Base-by-base conservation (phyloP, 1,140 invertebrate genomes). In the Brachionus plicatilis region DNA sequence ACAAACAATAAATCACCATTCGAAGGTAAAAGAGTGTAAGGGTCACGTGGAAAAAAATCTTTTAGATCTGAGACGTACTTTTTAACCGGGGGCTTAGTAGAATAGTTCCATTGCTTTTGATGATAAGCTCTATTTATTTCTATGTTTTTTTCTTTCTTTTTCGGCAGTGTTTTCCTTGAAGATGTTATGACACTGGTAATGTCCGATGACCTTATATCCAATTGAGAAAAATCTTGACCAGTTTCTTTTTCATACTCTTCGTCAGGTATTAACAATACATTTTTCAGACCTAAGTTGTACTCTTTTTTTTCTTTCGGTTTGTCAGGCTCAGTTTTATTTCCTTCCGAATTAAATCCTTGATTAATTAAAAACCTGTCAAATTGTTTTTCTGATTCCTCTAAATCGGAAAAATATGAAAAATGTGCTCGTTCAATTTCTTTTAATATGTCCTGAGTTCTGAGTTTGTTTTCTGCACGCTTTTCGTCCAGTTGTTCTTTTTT, bases 1-100 rank as follows among this genome's bases (percentile, higher is more conserved):
- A 86, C 87, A 7, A 86, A 85, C 11, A 86, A 86, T 8, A 85
- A 85, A 80, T 88, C 86, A 4, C 75, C 29, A 53, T 85, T 85
- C 9, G 41, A 17, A 0, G 88, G 88, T 86, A 89, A 87, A 85
- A 86, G 86, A 1, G 88, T 89, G 66, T 86, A 89, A 47, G 86
- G 86, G 86, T 90, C 88, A 11, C 88, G 85, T 1, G 89, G 89
- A 85, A 87, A 90, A 37, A 87, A 86, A 79, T 89, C 88, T 9
- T 79, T 86, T 4, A 89, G 80, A 66, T 87, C 86, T 4, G 86
- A 83, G n/a, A 87, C 78, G 85, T 89, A 89, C 14, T 86, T 85
- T 24, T 84, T 86, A 27, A 85, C 79, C 5, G 79, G 60, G 14
- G 86, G 72, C 76, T 88, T 87, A 6, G 88, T 85, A 4, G 88